Evolutionary conservation across 2,113 vertebrate genomes (phyloP), one percentile per base, ranked within the genome.

Genomic region (Ranitomeya imitator): DNA sequence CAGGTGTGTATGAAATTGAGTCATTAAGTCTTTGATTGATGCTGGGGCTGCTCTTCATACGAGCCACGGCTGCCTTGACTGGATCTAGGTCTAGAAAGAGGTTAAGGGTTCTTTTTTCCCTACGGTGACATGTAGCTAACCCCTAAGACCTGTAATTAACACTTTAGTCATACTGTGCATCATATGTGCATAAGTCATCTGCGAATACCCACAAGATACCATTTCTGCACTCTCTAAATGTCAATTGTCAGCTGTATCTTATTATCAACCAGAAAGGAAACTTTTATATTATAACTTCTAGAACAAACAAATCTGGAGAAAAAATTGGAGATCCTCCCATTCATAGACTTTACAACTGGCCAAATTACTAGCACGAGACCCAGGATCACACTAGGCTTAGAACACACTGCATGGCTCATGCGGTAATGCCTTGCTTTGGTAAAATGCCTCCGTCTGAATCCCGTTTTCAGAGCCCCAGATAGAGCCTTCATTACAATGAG

Each of bases 1-100:
- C 60, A 86, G 63, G 77, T 80, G 63, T 63, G 86, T 78, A 80
- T 69, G 78, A 80, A 87, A 87, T 71, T 80, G 86, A 63, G 21
- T 69, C 26, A 71, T 87, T 87, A 87, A 81, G 78, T 78, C 77
- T 51, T 23, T 19, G 14, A 67, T 21, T n/a, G 77, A 23, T 9
- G 57, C 16, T 0, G 31, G 73, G 5, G 13, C 14, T 51, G 6
- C 67, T 21, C 19, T 19, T n/a, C 10, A 37, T 8, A 12, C 14
- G 31, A 23, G 13, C 52, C 60, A n/a, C 14, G 16, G 26, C 52
- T 7, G 15, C 14, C 45, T 15, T 3, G 1, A 61, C 15, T 51
- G 61, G 19, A 3, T 18, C 9, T 37, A 16, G 3, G 23, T 9
- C 55, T 13, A 16, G 31, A 21, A 23, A 69, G 15, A 45, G 63